Percentiles rank a stretch among this genome's conserved stretches.
These are phyloP conservation scores for Lordiphosa clarofinis DNA, from an alignment of 1,140 invertebrate genomes.

Conservation along the genomic window DNA sequence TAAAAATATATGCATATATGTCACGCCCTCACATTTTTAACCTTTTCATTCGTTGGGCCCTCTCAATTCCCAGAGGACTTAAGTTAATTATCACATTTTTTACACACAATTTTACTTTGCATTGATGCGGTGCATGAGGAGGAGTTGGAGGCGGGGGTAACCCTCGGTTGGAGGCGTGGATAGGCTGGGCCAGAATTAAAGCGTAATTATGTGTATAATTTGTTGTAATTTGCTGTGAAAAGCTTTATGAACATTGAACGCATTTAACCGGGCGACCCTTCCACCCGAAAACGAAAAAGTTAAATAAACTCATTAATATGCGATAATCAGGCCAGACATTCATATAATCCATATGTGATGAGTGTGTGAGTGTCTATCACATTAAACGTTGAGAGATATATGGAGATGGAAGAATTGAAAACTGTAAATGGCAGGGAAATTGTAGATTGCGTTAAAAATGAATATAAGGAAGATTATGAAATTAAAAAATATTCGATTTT, in stretches of 20 bases:
- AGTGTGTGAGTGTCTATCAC: too few relatives aligned
- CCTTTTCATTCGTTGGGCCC: slow-evolving; percentile 12
- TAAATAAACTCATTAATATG: slow-evolving; percentile 67
- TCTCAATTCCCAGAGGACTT: slow-evolving; percentile 54
- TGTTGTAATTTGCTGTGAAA: slow-evolving; percentile 69
- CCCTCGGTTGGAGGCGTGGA: slow-evolving; percentile 21
- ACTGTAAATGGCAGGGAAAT: too few relatives aligned
- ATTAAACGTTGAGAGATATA: too few relatives aligned
- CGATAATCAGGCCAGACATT: slow-evolving; percentile 34
- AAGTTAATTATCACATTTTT: slow-evolving; percentile 77
- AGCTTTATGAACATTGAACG: slow-evolving; percentile 42
- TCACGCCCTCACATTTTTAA: slow-evolving; percentile 1
- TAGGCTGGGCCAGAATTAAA: slow-evolving; percentile 51
- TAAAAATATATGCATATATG: slow-evolving; percentile 9
- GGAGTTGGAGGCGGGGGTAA: slow-evolving; percentile 12
- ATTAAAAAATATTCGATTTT: too few relatives aligned
- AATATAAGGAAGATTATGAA: too few relatives aligned
- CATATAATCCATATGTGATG: too few relatives aligned
- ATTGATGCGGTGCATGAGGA: slow-evolving; percentile 55
- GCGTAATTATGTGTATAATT: slow-evolving; percentile 74
- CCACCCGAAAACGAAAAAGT: slow-evolving; percentile 40
- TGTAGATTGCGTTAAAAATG: too few relatives aligned
- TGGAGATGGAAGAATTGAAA: too few relatives aligned
- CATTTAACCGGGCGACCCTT: slow-evolving; percentile 41
- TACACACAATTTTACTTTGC: slow-evolving; percentile 77